Base-by-base conservation (phyloP, 2,797 vertebrate species). In the Natrix natrix region DNA sequence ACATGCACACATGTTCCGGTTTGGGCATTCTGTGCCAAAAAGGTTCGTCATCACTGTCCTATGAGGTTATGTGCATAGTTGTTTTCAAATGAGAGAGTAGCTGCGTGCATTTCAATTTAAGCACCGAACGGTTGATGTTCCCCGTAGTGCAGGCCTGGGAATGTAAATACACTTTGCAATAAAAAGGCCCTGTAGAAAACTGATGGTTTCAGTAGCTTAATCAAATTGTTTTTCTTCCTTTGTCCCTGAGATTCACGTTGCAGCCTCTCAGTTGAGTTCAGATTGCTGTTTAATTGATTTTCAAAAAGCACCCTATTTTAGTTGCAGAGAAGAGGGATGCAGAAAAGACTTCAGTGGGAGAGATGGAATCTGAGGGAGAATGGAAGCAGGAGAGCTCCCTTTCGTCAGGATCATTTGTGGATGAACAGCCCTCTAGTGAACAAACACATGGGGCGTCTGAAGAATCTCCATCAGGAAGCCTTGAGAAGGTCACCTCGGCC, bases 341-440 rank as follows among this genome's bases (percentile, higher is more conserved):
- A 10, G 6, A 8, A 56, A 12, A 8, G 24, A 10, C 3, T 0
- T 7, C 0, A 22, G 4, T 43, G 74, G 37, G 20, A 92, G 83
- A 88, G 17, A 28, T 60, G 20, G 96, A 95, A 22, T 12, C 16
- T 14, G 93, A 28, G 8, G 61, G 92, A 28, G 92, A 96, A 14
- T 93, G 92, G 60, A 94, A 13, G 28, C 37, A 87, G 20, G 94
- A 92, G 0, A 61, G 90, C 32, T 93, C 10, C 4, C 1, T 0
- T 0, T 59, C 26, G 57, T 55, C 0, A 0, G 7, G 48, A 63
- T 89, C 26, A 0, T 78, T 17, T 43, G 43, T 61, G 37, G 59
- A 43, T 57, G 78, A 89, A 16, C 63, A n/a, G 3, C 10, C 66
- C 54, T 48, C 54, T 7, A 13, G 28, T 59, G 17, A 60, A 16